A percentile compares a stretch with the other conserved stretches of the same genome.
Conservation (phyloP, 2,888 invertebrate species). For the Strigamia maritima region DNA sequence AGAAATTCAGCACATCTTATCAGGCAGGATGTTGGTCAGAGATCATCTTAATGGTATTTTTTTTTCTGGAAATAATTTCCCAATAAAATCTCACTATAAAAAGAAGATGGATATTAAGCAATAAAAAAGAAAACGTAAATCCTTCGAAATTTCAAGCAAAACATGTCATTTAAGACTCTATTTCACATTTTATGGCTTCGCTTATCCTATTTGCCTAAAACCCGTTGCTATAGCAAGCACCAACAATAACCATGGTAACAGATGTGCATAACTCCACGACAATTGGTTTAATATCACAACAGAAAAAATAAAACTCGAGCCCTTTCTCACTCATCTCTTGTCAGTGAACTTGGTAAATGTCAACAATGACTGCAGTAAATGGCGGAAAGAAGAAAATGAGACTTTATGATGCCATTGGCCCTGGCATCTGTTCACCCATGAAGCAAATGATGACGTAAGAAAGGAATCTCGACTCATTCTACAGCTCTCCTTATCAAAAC, state of each 20-base stretch:
- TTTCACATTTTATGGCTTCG: not conserved
- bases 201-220: not conserved
- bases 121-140: not conserved
- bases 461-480: not conserved
- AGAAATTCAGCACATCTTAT: not conserved
- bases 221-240: not conserved
- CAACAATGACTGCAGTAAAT: not conserved
- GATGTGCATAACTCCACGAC: not conserved
- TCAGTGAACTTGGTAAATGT: not conserved
- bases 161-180: too few relatives aligned
- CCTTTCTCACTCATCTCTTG: not conserved
- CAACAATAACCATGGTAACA: not conserved
- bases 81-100: not conserved
- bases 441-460: conserved; percentile 1
- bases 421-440: conserved; percentile 16
- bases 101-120: not conserved
- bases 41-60: not conserved
- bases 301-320: not conserved
- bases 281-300: too few relatives aligned
- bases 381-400: not conserved
- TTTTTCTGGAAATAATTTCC: not conserved
- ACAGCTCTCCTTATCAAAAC: not conserved
- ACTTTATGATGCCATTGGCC: not conserved
- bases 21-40: not conserved
- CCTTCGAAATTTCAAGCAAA: not conserved